Conservation (phyloP, 2,888 invertebrate species). For the Cremastinae sp. region DNA sequence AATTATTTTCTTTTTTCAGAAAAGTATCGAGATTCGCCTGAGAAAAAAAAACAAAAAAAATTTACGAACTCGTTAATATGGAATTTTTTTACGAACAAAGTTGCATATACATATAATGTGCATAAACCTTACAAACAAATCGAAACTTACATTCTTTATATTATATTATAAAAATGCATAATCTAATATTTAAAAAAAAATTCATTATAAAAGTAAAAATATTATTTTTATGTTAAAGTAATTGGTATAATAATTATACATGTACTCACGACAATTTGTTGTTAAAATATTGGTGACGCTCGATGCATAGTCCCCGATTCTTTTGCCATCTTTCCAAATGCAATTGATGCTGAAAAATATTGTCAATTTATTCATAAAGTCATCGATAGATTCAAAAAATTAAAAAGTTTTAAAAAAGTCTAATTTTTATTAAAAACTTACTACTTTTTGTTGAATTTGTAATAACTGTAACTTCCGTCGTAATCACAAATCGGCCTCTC, state of each 20-base stretch:
- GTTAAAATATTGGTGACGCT: background rate
- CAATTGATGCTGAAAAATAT: slow-evolving; percentile 82
- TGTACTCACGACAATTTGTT: background rate
- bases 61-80: too few species aligned
- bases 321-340: slow-evolving; percentile 83
- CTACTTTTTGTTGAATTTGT: slow-evolving; percentile 82
- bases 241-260: slow-evolving; percentile 78
- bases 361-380: too few species aligned
- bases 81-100: too few species aligned
- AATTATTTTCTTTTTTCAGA: too few species aligned
- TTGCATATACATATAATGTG: too few species aligned
- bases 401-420: background rate
- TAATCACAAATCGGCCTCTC: slow-evolving; percentile 84
- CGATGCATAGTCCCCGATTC: slow-evolving; percentile 75
- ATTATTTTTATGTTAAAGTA: slow-evolving; percentile 78
- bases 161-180: too few species aligned
- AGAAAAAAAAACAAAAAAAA: too few species aligned
- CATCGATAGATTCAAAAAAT: background rate
- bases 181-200: too few species aligned
- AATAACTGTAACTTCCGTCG: slow-evolving; percentile 85
- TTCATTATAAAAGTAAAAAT: too few species aligned
- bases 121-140: too few species aligned
- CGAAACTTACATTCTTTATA: too few species aligned
- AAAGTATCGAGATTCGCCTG: too few species aligned
- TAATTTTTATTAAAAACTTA: slow-evolving; percentile 77